These are phyloP conservation scores for Scelioninae gen. 1 DNA, from an alignment of 2,888 invertebrate genomes.

Conservation along the genomic window DNA sequence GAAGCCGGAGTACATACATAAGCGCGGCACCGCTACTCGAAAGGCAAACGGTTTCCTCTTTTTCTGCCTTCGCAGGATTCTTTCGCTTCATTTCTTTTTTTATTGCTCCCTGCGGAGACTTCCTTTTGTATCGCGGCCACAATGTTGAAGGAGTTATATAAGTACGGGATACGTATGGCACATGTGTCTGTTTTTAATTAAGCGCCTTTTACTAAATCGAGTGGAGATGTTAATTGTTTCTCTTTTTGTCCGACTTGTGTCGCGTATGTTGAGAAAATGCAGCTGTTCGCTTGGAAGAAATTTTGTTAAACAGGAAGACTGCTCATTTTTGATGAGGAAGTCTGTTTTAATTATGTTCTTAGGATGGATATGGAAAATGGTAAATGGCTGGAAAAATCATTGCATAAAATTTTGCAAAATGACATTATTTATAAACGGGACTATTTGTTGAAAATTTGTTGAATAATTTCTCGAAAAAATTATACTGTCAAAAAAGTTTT, in stretches of 20 bases:
- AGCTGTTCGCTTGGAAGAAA: constrained; percentile 7
- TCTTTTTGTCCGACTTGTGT: constrained; percentile 33
- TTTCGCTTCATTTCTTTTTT: constrained; percentile 42
- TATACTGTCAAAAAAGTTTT: too few species aligned
- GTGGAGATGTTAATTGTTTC: constrained; percentile 45
- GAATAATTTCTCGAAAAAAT: too few species aligned
- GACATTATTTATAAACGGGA: too few species aligned
- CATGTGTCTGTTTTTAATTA: constrained; percentile 40
- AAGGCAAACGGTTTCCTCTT: constrained; percentile 65
- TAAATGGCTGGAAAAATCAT: too few species aligned
- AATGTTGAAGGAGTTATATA: constrained; percentile 38
- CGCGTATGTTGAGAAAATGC: constrained; percentile 17
- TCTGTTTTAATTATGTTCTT: too few species aligned
- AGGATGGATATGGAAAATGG: too few species aligned
- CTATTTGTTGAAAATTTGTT: too few species aligned
- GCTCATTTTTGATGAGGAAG: too few species aligned
- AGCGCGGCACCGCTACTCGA: constrained; percentile 74
- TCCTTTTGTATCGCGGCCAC: constrained; percentile 41
- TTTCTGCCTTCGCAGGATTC: constrained; percentile 40
- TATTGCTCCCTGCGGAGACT: constrained; percentile 5
- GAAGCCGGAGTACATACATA: constrained; percentile 72
- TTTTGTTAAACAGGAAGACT: constrained; percentile 1
- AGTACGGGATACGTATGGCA: constrained; percentile 25
- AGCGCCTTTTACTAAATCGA: constrained; percentile 30
- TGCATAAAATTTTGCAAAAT: too few species aligned